Evolutionary conservation across 2,888 invertebrate genomes (phyloP), one percentile per base, ranked within the genome.

Genomic region (Tanypteryx hageni): DNA sequence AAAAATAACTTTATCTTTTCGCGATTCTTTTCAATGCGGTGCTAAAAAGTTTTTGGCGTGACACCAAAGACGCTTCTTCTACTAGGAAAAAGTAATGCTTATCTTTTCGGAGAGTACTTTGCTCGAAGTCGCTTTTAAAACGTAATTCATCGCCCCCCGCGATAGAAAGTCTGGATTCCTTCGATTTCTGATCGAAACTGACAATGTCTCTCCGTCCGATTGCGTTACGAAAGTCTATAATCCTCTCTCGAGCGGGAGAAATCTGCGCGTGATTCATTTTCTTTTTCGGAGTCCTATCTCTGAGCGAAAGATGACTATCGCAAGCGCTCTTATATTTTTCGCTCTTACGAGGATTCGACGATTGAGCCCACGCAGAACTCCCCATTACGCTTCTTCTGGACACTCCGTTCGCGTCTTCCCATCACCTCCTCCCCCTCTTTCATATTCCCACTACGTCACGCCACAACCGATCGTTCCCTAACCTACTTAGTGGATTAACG

Each of bases 401-500:
- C 44, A 44, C 44, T 44, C 5, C 44, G 44, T 5, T 44, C 16
- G 27, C 16, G 18, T 44, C 83, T 57, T 57, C 83, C n/a, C n/a
- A 83, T 8, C 18, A 18, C 64, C 61, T 64, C 61, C 27, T 61
- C 27, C 44, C 44, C 44, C 44, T 44, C 5, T 44, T 44, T 44
- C 44, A 44, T 44, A 5, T 44, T 44, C 44, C 44, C 44, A 44
- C 44, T 44, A 44, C 44, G 44, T 44, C 44, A 44, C 44, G 44
- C 44, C 44, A 44, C 44, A 44, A 5, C 44, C 44, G 44, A 27
- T 86, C 86, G 31, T 44, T 89, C 89, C 64, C 89, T 89, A 89
- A 89, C 89, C 89, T 89, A 89, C 89, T 89, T 89, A 64, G 64
- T 64, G 64, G 89, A 89, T 89, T 44, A 89, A 64, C 44, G 89